A percentile compares a stretch with the other conserved stretches of the same genome.
Conservation (phyloP, 2,888 invertebrate genomes). For the Hermaeophaga mercurialis region DNA sequence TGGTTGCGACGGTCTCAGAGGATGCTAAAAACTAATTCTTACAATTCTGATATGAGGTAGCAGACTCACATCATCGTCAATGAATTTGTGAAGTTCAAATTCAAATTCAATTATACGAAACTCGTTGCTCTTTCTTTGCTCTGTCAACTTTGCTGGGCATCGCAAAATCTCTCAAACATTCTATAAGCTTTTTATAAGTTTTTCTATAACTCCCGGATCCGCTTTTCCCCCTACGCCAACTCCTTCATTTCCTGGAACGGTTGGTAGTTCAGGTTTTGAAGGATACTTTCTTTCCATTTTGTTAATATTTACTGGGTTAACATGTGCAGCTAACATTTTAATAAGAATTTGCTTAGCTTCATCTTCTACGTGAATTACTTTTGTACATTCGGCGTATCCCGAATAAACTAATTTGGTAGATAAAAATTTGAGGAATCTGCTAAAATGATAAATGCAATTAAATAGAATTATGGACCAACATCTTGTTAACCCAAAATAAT, state of each 20-base stretch:
- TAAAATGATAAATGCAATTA: too few relatives aligned
- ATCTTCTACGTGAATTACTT: constrained; percentile 72
- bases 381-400: constrained; percentile 81
- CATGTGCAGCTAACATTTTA: constrained; percentile 86
- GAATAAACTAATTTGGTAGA: constrained; percentile 65
- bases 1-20: too few relatives aligned
- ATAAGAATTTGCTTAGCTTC: constrained; percentile 74
- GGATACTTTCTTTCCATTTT: constrained; percentile 92
- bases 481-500: too few relatives aligned
- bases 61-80: too few relatives aligned
- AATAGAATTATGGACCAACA: too few relatives aligned
- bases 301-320: constrained; percentile 98
- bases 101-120: too few relatives aligned
- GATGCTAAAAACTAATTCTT: too few relatives aligned
- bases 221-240: constrained; percentile 80
- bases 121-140: too few relatives aligned
- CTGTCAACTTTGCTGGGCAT: constrained; percentile 73
- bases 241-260: constrained; percentile 94
- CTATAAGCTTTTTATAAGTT: constrained; percentile 85
- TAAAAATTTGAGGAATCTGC: too few relatives aligned
- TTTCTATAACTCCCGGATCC: constrained; percentile 63
- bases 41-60: too few relatives aligned
- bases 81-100: too few relatives aligned
- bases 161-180: constrained; percentile 89
- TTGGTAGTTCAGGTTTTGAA: constrained; percentile 80